Percentiles rank a stretch among this genome's conserved stretches.
These are phyloP conservation scores for Lagocephalus sceleratus DNA, from an alignment of 2,797 vertebrate species.

Conservation along the genomic window DNA sequence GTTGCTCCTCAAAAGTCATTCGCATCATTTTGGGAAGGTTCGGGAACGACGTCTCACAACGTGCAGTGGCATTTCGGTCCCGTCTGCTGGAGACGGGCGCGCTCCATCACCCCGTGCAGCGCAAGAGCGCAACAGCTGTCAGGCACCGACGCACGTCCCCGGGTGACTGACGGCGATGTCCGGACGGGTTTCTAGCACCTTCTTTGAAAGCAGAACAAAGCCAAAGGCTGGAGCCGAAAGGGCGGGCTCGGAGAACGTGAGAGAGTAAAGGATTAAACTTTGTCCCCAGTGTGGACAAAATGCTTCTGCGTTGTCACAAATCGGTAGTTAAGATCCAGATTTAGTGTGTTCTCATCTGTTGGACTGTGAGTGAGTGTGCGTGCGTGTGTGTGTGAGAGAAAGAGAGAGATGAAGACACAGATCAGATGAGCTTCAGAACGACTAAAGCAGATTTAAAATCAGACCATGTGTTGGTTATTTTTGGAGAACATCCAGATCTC, in stretches of 20 bases:
- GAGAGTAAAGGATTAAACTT: constrained; percentile 59
- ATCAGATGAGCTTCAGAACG: constrained; percentile 77
- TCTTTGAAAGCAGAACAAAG: constrained; percentile 82
- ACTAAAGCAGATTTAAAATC: constrained; percentile 88
- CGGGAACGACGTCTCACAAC: constrained; percentile 25
- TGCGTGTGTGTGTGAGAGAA: constrained; percentile 20
- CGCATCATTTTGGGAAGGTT: constrained; percentile 14
- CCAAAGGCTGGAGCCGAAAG: constrained; percentile 9
- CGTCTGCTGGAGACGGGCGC: too few species aligned
- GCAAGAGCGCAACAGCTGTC: constrained; percentile 39
- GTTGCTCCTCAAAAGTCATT: constrained; percentile 41
- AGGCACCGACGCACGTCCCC: constrained; percentile 22
- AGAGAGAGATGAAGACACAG: constrained; percentile 54
- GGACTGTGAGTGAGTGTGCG: constrained; percentile 18
- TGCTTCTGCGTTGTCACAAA: constrained; percentile 83
- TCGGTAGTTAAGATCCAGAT: constrained; percentile 86
- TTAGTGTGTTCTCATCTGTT: constrained; percentile 78
- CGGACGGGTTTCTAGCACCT: constrained; percentile 84
- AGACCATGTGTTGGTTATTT: constrained; percentile 71
- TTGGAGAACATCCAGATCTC: constrained; percentile 73
- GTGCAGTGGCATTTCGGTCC: not conserved
- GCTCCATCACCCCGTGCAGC: constrained; percentile 16
- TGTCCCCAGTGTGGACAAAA: constrained; percentile 51
- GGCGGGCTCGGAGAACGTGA: constrained; percentile 17
- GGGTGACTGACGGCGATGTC: constrained; percentile 67